Evolutionary conservation across 2,888 invertebrate species (phyloP), one percentile per base, ranked within the genome.

Genomic region (Euphydryas editha): DNA sequence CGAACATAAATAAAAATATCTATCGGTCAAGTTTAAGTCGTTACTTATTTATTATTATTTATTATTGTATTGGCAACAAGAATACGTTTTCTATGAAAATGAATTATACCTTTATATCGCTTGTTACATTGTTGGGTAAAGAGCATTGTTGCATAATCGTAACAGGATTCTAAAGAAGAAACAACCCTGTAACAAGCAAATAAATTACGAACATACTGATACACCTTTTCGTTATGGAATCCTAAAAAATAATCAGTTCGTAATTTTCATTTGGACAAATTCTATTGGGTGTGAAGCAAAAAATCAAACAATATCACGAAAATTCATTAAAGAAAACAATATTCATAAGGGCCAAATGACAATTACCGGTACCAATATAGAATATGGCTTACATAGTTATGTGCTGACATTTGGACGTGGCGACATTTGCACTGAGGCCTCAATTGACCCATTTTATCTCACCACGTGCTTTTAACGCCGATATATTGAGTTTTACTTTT

Each of bases 391-490:
- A 30, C 36, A 18, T 54, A 54, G 51, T 44, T 56, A 55, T 79
- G 75, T 73, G 77, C 74, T 72, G 78, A 80, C 78, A 85, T 86
- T 86, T 86, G 76, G 75, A 77, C 66, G 75, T 73, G 78, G 77
- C 78, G 84, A 85, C 87, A 87, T 87, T 86, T 86, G 82, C 81
- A 78, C 78, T 80, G 76, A 76, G 76, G 79, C 78, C 81, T 78
- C 78, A 79, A 83, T 81, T 85, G 86, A 85, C 84, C 84, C 84
- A 81, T 83, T 81, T 81, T 77, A 73, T 72, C 67, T 72, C 72
- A 74, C 75, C 69, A 72, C 74, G 70, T 64, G 68, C 65, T 67
- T 62, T 62, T 47, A 65, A 69, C 68, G 61, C 47, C 65, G 55
- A 59, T 60, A 17, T 54, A 58, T 51, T 21, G 36, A 61, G 57